These are phyloP conservation scores for Zalophus californianus DNA, from an alignment of 2,797 vertebrate species.

Conservation along the genomic window DNA sequence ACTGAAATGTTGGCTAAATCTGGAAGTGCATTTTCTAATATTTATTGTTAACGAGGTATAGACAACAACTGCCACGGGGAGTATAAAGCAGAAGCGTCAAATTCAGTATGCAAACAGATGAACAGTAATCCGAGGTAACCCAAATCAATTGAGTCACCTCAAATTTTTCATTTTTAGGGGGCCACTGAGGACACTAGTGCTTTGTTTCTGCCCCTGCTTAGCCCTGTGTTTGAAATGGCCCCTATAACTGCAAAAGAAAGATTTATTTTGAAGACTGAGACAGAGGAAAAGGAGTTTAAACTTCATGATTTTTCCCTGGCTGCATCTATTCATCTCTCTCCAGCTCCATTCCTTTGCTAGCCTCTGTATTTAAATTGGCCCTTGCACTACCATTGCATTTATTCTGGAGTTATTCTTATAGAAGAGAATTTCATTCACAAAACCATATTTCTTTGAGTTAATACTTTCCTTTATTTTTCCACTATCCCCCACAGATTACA, in stretches of 20 bases:
- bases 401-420: constrained; percentile 47
- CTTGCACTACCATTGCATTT: constrained; percentile 42
- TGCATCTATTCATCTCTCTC: constrained; percentile 52
- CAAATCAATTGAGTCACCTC: constrained; percentile 16
- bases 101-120: constrained; percentile 20
- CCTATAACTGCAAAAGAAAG: constrained; percentile 21
- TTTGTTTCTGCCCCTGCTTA: constrained; percentile 22
- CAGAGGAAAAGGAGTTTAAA: constrained; percentile 31
- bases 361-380: constrained; percentile 56
- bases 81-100: neutral
- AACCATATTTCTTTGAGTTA: constrained; percentile 56
- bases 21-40: constrained; percentile 63
- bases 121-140: constrained; percentile 26
- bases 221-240: constrained; percentile 36
- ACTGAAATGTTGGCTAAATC: constrained; percentile 37
- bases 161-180: constrained; percentile 20
- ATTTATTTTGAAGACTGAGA: constrained; percentile 51
- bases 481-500: neutral
- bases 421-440: constrained; percentile 58
- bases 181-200: neutral
- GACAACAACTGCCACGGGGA: neutral
- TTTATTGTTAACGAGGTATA: constrained; percentile 54
- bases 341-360: neutral
- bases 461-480: constrained; percentile 50
- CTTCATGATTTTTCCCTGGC: neutral